Base-by-base conservation (phyloP, 2,797 vertebrate species). In the Cephalopachus bancanus region DNA sequence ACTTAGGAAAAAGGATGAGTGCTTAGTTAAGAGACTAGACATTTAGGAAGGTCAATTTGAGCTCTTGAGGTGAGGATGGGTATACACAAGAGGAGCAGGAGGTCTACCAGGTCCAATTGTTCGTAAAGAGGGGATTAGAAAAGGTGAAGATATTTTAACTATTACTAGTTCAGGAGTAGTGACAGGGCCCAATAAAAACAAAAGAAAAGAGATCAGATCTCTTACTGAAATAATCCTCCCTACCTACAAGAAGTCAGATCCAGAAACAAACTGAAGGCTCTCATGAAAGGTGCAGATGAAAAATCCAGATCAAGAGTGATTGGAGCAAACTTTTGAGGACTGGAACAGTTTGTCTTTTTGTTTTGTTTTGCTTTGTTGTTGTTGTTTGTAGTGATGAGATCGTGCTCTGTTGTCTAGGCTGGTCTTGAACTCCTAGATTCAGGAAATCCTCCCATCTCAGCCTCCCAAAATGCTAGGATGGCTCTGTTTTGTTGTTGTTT, bases 111-210 rank as follows among this genome's bases (percentile, higher is more conserved):
- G 49, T 60, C 22, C 59, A 49, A 7, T 55, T 81, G 2, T 65
- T 90, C 30, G 30, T 79, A 49, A 75, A 91, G 6, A 88, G 30
- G 33, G 8, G 81, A 72, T 53, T 84, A 55, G 65, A 80, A 89
- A 67, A 92, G 60, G 14, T 62, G 30, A 95, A 75, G 59, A 92
- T 57, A 11, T 85, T 94, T 92, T 51, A 37, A 57, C 28, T 80
- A 57, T 62, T 79, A 71, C 7, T 51, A 62, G 57, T 67, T 74
- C 72, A 60, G 49, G n/a, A 55, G 44, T 37, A 75, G 44, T 37
- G 17, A 80, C 33, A 81, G 19, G 6, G 9, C 44, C 44, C 24
- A 69, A 37, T 67, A n/a, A 51, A 95, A 79, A 80, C 12, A 65
- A 92, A 75, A 53, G 7, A 51, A 75, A 84, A 95, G 53, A 55